Evolutionary conservation across 2,113 vertebrate species (phyloP).

Genomic region (Larimichthys polyactis): DNA sequence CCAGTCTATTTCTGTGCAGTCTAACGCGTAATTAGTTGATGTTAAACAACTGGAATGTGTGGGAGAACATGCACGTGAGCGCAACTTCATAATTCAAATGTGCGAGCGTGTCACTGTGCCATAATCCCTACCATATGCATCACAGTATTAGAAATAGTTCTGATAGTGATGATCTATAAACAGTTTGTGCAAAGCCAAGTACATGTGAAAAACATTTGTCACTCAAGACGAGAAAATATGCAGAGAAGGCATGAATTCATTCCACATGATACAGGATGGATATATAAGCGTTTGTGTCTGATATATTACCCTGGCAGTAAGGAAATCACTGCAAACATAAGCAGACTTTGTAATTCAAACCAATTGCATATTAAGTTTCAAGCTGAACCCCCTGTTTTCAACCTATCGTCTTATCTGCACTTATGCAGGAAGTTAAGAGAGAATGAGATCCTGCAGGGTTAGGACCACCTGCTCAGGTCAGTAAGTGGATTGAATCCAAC

Average conservation of each 20-base stretch:
- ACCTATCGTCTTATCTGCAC: conserved; percentile 26
- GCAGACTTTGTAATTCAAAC: conserved; percentile 71
- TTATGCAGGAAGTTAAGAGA: conserved; percentile 19
- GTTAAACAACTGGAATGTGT: conserved; percentile 51
- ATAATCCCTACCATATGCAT: conserved; percentile 71
- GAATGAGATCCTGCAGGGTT: conserved; percentile 14
- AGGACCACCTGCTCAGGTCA: conserved; percentile 17
- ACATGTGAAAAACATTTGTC: conserved; percentile 70
- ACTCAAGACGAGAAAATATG: conserved; percentile 51
- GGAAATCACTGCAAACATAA: conserved; percentile 53
- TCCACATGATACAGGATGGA: conserved; percentile 38
- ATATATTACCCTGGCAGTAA: conserved; percentile 42
- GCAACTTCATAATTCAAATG: conserved; percentile 52
- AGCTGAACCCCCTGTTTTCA: conserved; percentile 8
- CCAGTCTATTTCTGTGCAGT: conserved; percentile 23
- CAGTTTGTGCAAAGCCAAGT: conserved; percentile 60
- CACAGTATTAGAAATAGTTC: conserved; percentile 52
- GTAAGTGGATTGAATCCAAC: conserved; percentile 12
- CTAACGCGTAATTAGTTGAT: conserved; percentile 40
- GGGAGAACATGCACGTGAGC: conserved; percentile 28
- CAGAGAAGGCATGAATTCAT: conserved; percentile 51
- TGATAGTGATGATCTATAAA: conserved; percentile 67
- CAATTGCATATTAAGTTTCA: conserved; percentile 38
- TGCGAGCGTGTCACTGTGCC: conserved; percentile 33
- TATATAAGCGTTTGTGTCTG: conserved; percentile 48